A percentile compares a stretch with the other conserved stretches of the same genome.
Evolutionary conservation across 2,888 invertebrate species (phyloP).

Genomic region (Melangyna quadrimaculata): DNA sequence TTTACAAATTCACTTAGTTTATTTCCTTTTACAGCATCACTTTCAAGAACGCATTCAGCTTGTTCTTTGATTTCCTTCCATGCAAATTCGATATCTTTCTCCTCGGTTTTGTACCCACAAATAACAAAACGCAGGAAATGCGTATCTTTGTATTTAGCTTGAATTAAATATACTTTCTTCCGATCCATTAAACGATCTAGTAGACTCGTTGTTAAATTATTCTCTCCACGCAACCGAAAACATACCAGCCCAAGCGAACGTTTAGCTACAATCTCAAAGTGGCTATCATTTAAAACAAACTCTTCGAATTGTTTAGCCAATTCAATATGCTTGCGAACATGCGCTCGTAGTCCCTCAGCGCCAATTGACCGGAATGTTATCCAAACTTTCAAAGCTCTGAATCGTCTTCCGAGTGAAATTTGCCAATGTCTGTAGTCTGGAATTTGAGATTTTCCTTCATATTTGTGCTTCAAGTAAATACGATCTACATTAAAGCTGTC

Average conservation of each 20-base stretch:
- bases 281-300: constrained; percentile 85
- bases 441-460: constrained; percentile 83
- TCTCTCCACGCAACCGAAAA: constrained; percentile 90
- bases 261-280: constrained; percentile 90
- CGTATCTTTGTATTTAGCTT: constrained; percentile 86
- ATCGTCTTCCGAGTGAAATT: constrained; percentile 91
- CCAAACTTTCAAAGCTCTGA: constrained; percentile 96
- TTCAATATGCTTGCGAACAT: constrained; percentile 88
- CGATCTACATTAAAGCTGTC: constrained; percentile 95
- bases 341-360: constrained; percentile 88
- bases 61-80: constrained; percentile 86
- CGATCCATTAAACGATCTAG: constrained; percentile 88
- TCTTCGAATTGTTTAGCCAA: constrained; percentile 91
- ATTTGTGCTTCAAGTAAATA: constrained; percentile 90
- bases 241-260: constrained; percentile 92
- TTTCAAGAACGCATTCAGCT: constrained; percentile 79
- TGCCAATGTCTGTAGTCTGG: constrained; percentile 90
- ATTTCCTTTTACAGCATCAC: neutral
- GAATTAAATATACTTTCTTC: constrained; percentile 91
- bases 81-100: constrained; percentile 88
- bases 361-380: constrained; percentile 93
- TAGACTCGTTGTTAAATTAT: constrained; percentile 86
- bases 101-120: constrained; percentile 87
- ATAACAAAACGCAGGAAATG: constrained; percentile 91
- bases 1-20: neutral